Conservation (phyloP, 2,888 invertebrate species). For the Nysson spinosus region DNA sequence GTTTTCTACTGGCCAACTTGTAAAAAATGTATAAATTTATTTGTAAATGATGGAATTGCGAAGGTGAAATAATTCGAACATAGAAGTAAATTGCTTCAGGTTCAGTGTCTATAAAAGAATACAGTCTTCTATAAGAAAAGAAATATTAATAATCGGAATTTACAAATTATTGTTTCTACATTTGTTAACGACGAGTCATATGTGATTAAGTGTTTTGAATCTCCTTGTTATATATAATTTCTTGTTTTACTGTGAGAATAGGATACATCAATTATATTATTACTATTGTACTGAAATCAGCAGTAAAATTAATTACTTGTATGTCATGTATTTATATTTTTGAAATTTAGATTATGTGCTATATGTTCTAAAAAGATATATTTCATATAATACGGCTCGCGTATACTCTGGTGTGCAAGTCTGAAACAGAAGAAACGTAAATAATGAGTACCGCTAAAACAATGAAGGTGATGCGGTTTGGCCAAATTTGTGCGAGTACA, state of each 20-base stretch:
- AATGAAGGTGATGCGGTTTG: too few relatives aligned
- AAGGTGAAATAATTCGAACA: constrained; percentile 27
- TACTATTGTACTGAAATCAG: constrained; percentile 27
- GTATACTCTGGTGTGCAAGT: too few relatives aligned
- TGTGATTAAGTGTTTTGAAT: constrained; percentile 41
- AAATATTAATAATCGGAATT: constrained; percentile 30
- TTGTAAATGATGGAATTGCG: constrained; percentile 34
- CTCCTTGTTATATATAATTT: constrained; percentile 42
- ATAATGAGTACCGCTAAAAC: too few relatives aligned
- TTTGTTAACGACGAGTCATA: constrained; percentile 30
- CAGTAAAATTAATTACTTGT: constrained; percentile 48
- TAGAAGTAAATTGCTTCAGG: constrained; percentile 19
- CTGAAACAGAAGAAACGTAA: too few relatives aligned
- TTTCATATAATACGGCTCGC: constrained; percentile 36
- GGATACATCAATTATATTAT: constrained; percentile 27
- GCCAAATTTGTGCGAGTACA: too few relatives aligned
- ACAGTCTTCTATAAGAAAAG: constrained; percentile 28
- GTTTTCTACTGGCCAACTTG: constrained; percentile 38
- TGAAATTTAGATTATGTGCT: constrained; percentile 15
- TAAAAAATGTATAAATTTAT: constrained; percentile 35
- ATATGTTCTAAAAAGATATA: constrained; percentile 22
- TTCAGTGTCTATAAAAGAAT: constrained; percentile 35
- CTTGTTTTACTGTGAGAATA: constrained; percentile 37
- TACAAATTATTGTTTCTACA: constrained; percentile 21
- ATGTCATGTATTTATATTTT: constrained; percentile 25